These are phyloP conservation scores for Caretta caretta DNA, from an alignment of 2,113 vertebrate genomes.

Conservation along the genomic window DNA sequence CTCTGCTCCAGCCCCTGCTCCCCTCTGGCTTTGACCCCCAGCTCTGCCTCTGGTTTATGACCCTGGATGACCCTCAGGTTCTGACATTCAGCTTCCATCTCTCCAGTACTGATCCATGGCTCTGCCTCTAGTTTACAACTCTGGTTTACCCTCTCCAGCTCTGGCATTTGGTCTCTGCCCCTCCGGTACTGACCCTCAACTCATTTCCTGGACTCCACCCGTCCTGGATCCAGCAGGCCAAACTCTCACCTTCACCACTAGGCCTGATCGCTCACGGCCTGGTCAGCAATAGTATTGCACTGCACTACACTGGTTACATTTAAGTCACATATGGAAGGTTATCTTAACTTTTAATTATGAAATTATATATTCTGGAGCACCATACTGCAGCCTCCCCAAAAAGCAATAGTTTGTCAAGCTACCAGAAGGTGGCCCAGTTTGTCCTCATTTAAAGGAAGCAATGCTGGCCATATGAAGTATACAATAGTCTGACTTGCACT, in stretches of 20 bases:
- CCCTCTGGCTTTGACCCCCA: background rate
- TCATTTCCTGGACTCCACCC: background rate
- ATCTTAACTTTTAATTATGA: conserved; percentile 15
- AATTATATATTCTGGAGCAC: background rate
- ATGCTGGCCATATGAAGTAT: background rate
- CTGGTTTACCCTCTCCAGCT: background rate
- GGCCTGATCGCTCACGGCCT: background rate
- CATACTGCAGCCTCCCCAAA: background rate
- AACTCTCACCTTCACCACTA: background rate
- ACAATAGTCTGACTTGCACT: background rate
- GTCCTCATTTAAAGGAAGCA: conserved; percentile 29
- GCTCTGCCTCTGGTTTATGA: background rate
- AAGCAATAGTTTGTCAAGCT: background rate
- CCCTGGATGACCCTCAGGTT: background rate
- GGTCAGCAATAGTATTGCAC: background rate
- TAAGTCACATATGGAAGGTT: background rate
- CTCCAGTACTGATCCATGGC: background rate
- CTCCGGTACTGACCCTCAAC: background rate
- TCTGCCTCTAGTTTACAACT: background rate
- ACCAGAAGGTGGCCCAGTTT: conserved; percentile 12
- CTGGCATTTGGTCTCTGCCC: background rate
- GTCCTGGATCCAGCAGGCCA: background rate
- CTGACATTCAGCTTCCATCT: background rate
- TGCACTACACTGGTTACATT: too few species aligned
- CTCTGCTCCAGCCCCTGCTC: background rate